Conservation (phyloP, 2,113 vertebrate genomes). For the Pipa parva region DNA sequence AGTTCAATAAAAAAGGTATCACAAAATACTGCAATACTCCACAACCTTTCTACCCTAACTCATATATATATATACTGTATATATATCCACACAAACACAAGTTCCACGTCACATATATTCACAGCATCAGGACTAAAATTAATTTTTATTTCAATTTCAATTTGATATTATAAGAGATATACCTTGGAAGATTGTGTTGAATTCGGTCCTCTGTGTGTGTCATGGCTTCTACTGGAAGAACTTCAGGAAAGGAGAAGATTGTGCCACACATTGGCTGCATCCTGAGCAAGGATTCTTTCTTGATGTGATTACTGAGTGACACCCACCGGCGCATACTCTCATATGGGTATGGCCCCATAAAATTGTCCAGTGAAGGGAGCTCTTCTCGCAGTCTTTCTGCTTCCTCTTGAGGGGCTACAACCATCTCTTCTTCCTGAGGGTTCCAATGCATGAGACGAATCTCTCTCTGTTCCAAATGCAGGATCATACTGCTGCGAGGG, state of each 20-base stretch:
- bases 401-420: constrained; percentile 66
- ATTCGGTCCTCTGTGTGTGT: constrained; percentile 72
- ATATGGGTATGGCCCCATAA: constrained; percentile 87
- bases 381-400: constrained; percentile 64
- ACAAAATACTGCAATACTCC: too few species aligned
- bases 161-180: too few species aligned
- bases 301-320: constrained; percentile 79
- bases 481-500: constrained; percentile 81
- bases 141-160: too few species aligned
- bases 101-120: too few species aligned
- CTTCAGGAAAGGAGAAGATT: constrained; percentile 83
- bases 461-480: constrained; percentile 71
- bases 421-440: constrained; percentile 67
- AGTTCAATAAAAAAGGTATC: too few species aligned
- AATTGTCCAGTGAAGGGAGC: constrained; percentile 78
- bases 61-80: too few species aligned
- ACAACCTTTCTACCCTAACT: too few species aligned
- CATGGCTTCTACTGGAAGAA: constrained; percentile 73
- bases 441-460: constrained; percentile 79
- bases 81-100: too few species aligned
- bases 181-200: constrained; percentile 66
- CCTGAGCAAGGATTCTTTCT: constrained; percentile 58
- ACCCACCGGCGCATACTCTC: constrained; percentile 85
- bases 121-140: too few species aligned
- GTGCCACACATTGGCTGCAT: constrained; percentile 79